These are phyloP conservation scores for Lasiommata megera DNA, from an alignment of 2,888 invertebrate genomes.

Conservation along the genomic window DNA sequence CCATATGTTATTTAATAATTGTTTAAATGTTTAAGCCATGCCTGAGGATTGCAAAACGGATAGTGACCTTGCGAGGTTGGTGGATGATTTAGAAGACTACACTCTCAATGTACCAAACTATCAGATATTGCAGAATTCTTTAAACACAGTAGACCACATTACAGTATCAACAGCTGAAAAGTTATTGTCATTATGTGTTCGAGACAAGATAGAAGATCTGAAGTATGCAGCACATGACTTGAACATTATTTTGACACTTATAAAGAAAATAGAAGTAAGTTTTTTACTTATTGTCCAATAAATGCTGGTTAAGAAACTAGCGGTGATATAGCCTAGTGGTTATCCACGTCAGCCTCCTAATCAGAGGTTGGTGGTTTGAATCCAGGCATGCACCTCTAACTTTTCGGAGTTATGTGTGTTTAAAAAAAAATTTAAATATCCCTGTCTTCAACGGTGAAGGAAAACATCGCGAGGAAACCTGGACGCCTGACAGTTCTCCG, in stretches of 20 bases:
- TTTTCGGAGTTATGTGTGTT: no score
- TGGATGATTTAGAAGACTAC: slow-evolving; percentile 48
- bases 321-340: no score
- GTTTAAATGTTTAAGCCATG: slow-evolving; percentile 39
- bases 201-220: slow-evolving; percentile 49
- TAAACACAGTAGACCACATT: slow-evolving; percentile 40
- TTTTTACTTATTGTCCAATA: no score
- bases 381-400: no score
- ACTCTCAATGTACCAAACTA: slow-evolving; percentile 42
- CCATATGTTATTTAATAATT: no score
- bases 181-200: slow-evolving; percentile 48
- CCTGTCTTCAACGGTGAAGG: no score
- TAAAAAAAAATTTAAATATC: no score
- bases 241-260: slow-evolving; percentile 44
- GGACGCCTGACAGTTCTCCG: no score
- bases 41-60: slow-evolving; percentile 39
- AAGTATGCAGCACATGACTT: slow-evolving; percentile 45
- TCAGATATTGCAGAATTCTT: slow-evolving; percentile 39
- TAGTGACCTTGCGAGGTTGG: slow-evolving; percentile 37
- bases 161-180: slow-evolving; percentile 39
- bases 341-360: no score
- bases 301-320: no score
- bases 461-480: no score
- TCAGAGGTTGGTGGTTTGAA: no score
- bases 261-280: slow-evolving; percentile 54